Conservation (phyloP, 2,888 invertebrate species). For the Muschampia plurimacula region DNA sequence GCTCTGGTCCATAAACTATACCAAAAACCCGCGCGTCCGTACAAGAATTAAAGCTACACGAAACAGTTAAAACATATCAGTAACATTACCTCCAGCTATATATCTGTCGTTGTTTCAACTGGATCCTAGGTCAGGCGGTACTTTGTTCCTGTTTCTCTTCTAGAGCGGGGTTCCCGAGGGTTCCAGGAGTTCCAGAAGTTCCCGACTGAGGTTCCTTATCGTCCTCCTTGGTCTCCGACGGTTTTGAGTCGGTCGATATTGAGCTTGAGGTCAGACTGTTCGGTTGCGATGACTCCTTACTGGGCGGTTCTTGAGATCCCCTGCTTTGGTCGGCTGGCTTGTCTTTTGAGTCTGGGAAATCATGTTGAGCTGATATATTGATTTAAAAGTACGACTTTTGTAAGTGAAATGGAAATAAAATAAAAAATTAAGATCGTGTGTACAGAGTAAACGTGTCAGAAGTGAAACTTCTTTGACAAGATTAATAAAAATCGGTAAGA, state of each 20-base stretch:
- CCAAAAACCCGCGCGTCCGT: too few species aligned
- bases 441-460: too few species aligned
- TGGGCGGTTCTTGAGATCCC: constrained; percentile 70
- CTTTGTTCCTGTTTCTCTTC: background rate
- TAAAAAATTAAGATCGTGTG: too few species aligned
- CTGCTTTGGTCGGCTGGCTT: constrained; percentile 62
- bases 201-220: constrained; percentile 39
- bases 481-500: too few species aligned
- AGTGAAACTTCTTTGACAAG: too few species aligned
- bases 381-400: too few species aligned
- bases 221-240: constrained; percentile 62
- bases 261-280: constrained; percentile 77
- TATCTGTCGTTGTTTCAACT: background rate
- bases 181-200: background rate
- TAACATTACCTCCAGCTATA: background rate
- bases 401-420: too few species aligned
- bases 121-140: background rate
- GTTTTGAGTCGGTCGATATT: constrained; percentile 75
- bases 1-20: too few species aligned
- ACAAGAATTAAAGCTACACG: background rate
- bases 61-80: background rate
- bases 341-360: constrained; percentile 63
- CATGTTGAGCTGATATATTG: too few species aligned
- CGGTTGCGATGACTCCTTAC: constrained; percentile 76
- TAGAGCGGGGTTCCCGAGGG: background rate